Conservation (phyloP, 2,797 vertebrate genomes). For the Brotula barbata region DNA sequence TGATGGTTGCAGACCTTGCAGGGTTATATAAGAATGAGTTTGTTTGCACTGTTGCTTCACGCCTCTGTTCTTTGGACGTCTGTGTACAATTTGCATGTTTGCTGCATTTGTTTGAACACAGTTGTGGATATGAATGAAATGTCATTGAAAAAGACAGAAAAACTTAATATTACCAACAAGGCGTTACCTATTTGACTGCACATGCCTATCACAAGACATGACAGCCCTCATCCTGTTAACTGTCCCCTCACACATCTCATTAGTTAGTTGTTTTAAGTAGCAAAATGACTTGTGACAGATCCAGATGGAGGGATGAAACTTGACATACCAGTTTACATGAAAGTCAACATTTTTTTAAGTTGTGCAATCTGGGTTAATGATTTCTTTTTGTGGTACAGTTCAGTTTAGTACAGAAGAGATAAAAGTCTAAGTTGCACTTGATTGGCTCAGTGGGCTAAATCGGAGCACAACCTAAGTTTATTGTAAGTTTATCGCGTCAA, state of each 20-base stretch:
- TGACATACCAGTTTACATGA: conserved; percentile 3
- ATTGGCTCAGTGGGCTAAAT: conserved; percentile 1
- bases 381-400: not conserved
- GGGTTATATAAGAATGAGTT: conserved; percentile 49
- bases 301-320: not conserved
- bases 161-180: not conserved
- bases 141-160: not conserved
- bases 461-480: not conserved
- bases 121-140: not conserved
- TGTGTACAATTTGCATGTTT: no score
- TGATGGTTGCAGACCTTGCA: not conserved
- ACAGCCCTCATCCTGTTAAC: conserved; percentile 52
- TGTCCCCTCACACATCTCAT: conserved; percentile 48
- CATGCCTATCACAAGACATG: conserved; percentile 72
- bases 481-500: not conserved
- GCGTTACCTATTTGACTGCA: conserved; percentile 23
- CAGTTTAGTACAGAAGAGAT: not conserved
- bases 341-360: conserved; percentile 1
- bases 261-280: conserved; percentile 47
- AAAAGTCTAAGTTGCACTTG: not conserved
- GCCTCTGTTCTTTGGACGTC: no score
- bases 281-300: no score
- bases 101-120: no score
- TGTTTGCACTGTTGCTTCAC: no score
- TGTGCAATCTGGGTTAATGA: conserved; percentile 3